Evolutionary conservation across 2,888 invertebrate genomes (phyloP).

Genomic region (Thyatira batis): DNA sequence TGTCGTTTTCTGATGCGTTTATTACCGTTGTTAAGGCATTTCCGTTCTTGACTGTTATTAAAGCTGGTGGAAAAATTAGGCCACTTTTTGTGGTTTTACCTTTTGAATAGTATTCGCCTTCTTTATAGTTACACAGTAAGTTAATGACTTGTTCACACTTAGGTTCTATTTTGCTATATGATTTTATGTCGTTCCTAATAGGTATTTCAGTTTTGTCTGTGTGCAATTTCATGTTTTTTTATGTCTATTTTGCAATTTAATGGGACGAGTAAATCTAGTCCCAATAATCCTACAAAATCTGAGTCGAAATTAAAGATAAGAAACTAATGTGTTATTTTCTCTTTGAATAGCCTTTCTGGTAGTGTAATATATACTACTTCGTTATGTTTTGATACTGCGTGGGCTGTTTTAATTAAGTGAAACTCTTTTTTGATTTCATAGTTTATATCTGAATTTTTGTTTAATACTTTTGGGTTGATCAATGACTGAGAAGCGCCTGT

Average conservation of each 20-base stretch:
- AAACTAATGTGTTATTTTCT: constrained; percentile 28
- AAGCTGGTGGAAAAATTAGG: constrained; percentile 18
- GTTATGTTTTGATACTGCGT: constrained; percentile 41
- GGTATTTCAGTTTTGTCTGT: constrained; percentile 18
- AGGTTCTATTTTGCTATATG: constrained; percentile 14
- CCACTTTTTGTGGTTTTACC: too few relatives aligned
- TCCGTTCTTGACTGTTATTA: constrained; percentile 21
- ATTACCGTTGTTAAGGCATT: constrained; percentile 18
- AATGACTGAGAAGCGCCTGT: constrained; percentile 26
- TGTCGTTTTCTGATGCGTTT: constrained; percentile 12
- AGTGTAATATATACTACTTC: constrained; percentile 19
- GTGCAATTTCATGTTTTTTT: constrained; percentile 22
- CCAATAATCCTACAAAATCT: constrained; percentile 30
- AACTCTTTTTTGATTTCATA: constrained; percentile 28
- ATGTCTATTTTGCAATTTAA: too few relatives aligned
- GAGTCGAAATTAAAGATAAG: constrained; percentile 31
- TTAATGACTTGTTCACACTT: too few relatives aligned
- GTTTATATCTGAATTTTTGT: constrained; percentile 6
- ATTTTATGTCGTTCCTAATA: constrained; percentile 23
- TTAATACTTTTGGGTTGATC: constrained; percentile 16
- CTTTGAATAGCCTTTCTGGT: constrained; percentile 19
- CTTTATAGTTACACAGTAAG: too few relatives aligned
- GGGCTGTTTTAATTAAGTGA: constrained; percentile 57
- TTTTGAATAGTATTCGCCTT: too few relatives aligned
- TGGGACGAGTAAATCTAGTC: constrained; percentile 22